Base-by-base conservation (phyloP, 2,113 vertebrate genomes). In the Pedetes capensis region DNA sequence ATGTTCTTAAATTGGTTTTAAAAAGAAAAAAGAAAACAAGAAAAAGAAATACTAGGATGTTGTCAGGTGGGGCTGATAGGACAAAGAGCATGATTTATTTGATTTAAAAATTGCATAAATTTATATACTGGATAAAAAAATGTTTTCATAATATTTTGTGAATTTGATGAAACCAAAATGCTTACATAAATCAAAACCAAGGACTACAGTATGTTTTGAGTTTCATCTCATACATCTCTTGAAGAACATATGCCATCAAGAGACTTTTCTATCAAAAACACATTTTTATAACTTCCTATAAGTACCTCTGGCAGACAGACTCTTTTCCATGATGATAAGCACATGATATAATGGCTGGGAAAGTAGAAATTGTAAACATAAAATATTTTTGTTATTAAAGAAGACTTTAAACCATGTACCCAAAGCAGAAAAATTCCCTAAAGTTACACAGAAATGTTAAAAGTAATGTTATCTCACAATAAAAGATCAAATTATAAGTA, bases 171-270 rank as follows among this genome's bases (percentile, higher is more conserved):
- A 92, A 42, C 25, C 37, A 87, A 72, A 8, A 64, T 91, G 16
- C 80, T 86, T 87, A 89, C 2, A 17, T 80, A 80, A 92, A 47
- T 90, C 34, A 90, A 94, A 81, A 78, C 22, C n/a, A 90, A 85
- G 8, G 23, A 55, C 27, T 25, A 76, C 16, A 66, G 16, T 79
- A 27, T 37, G 23, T 85, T 81, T 95, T 89, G 11, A 61, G 32
- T 63, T 86, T 72, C 34, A 86, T 74, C 64, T 85, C 13, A 86
- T 91, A 83, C 3, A 85, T 88, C 63, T 59, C 42, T 83, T 83
- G 39, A 71, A 89, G 44, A 61, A 72, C 16, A 78, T 61, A 37
- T 79, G 49, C 61, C 47, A 75, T 78, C 42, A 87, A 69, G 23
- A 92, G 20, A 64, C n/a, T 37, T 61, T 37, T 86, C 39, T 22